Percentiles rank a stretch among this genome's conserved stretches.
phyloP scores from a whole-genome alignment of 1,140 invertebrate species.

The Varroa destructor region DNA sequence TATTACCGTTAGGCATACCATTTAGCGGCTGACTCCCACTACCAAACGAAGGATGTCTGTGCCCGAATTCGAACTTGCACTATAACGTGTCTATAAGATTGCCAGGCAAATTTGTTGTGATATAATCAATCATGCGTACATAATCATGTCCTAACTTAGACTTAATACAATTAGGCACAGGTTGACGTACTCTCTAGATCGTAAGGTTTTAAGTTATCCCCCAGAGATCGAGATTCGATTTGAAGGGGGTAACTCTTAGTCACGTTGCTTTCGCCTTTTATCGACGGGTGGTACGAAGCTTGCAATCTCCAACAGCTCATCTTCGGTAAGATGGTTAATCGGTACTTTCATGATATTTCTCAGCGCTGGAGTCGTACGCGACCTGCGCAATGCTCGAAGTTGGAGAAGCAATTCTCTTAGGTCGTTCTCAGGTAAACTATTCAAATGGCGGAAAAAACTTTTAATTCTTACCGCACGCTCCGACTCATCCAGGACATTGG shows the following conservation, averaged over 20 bases:
- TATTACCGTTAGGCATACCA: too few relatives aligned
- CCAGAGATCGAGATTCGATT: too few relatives aligned
- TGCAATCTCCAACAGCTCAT: not conserved
- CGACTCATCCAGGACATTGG: not conserved
- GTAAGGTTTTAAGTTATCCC: too few relatives aligned
- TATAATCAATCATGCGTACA: too few relatives aligned
- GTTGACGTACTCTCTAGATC: too few relatives aligned
- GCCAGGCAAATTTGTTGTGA: too few relatives aligned
- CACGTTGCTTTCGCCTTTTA: not conserved
- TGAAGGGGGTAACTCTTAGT: not conserved
- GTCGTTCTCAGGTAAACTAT: conserved; percentile 4
- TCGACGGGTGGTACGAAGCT: not conserved
- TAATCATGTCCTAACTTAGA: too few relatives aligned
- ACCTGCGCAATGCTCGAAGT: not conserved
- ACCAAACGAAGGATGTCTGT: too few relatives aligned
- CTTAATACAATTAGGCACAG: too few relatives aligned
- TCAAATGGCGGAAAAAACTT: not conserved
- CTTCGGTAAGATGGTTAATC: not conserved
- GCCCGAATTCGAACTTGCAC: too few relatives aligned
- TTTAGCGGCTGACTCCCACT: too few relatives aligned
- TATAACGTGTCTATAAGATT: too few relatives aligned
- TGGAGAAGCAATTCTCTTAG: conserved; percentile 11
- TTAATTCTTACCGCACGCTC: conserved; percentile 14
- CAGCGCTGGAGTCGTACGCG: not conserved
- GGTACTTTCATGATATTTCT: not conserved